These are phyloP conservation scores for Danionella cerebrum DNA, from an alignment of 2,113 vertebrate genomes.

Conservation along the genomic window DNA sequence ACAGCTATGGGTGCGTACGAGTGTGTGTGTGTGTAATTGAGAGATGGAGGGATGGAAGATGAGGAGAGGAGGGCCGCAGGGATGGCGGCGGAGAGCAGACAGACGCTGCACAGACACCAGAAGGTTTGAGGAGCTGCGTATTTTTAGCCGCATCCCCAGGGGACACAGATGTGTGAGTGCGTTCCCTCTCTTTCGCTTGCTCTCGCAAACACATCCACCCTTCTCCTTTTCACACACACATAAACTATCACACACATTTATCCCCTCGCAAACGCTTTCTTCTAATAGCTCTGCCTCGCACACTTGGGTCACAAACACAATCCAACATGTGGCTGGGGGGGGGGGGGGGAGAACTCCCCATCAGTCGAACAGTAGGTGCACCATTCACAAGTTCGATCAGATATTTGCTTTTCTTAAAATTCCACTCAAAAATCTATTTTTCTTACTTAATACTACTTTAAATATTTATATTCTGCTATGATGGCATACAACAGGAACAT, in stretches of 20 bases:
- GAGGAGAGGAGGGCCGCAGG: constrained; percentile 52
- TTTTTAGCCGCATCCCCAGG: constrained; percentile 73
- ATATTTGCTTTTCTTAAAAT: no score
- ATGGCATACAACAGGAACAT: no score
- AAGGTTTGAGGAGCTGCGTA: constrained; percentile 75
- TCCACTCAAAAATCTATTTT: no score
- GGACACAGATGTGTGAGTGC: constrained; percentile 70
- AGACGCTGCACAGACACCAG: constrained; percentile 71
- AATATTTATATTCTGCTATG: no score
- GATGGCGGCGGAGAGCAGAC: constrained; percentile 67
- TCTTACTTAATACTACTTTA: no score
- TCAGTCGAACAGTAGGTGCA: no score
- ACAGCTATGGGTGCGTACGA: constrained; percentile 13
- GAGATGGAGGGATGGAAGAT: constrained; percentile 46
- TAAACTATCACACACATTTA: constrained; percentile 29
- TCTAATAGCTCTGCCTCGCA: constrained; percentile 28
- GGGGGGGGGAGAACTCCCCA: constrained; percentile 11
- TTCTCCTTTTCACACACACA: constrained; percentile 33
- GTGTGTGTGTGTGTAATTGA: constrained; percentile 45
- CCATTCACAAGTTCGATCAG: no score
- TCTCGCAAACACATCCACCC: constrained; percentile 24
- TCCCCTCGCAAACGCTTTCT: neutral
- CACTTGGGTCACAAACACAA: constrained; percentile 33
- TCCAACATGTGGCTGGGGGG: constrained; percentile 36
- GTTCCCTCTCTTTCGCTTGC: constrained; percentile 30